These are phyloP conservation scores for Amblyraja radiata DNA, from an alignment of 2,797 vertebrate genomes.

Conservation along the genomic window DNA sequence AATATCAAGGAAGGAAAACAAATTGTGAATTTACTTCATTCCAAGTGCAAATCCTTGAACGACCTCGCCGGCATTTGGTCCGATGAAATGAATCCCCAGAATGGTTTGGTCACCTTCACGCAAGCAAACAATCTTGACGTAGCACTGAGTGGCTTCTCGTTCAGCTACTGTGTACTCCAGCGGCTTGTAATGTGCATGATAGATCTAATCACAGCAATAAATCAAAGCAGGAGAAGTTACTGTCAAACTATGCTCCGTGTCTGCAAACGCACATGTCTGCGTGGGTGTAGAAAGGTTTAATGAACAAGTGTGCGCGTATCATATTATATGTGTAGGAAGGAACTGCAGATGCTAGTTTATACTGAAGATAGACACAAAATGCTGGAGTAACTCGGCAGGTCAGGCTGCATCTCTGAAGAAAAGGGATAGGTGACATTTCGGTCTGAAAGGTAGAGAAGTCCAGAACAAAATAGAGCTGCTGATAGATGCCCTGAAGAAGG, in stretches of 20 bases:
- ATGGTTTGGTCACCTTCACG: constrained; percentile 66
- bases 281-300: not conserved
- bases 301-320: not conserved
- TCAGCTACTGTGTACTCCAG: constrained; percentile 83
- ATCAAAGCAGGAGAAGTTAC: not conserved
- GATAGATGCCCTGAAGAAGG: too few relatives aligned
- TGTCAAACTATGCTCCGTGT: not conserved
- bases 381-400: too few relatives aligned
- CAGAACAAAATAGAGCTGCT: too few relatives aligned
- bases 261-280: too few relatives aligned
- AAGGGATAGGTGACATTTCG: too few relatives aligned
- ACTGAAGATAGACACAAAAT: too few relatives aligned
- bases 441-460: too few relatives aligned
- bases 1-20: not conserved
- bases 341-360: too few relatives aligned
- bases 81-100: constrained; percentile 87
- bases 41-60: constrained; percentile 86
- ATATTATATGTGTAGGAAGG: not conserved
- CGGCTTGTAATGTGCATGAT: constrained; percentile 89
- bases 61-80: constrained; percentile 88
- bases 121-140: constrained; percentile 89
- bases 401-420: too few relatives aligned
- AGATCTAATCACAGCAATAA: constrained; percentile 65
- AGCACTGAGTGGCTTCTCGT: constrained; percentile 78
- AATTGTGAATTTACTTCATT: constrained; percentile 70